Conservation (phyloP, 30 jellyfish, hydroid and myxozoan genomes). For the Aurelia sp. region DNA sequence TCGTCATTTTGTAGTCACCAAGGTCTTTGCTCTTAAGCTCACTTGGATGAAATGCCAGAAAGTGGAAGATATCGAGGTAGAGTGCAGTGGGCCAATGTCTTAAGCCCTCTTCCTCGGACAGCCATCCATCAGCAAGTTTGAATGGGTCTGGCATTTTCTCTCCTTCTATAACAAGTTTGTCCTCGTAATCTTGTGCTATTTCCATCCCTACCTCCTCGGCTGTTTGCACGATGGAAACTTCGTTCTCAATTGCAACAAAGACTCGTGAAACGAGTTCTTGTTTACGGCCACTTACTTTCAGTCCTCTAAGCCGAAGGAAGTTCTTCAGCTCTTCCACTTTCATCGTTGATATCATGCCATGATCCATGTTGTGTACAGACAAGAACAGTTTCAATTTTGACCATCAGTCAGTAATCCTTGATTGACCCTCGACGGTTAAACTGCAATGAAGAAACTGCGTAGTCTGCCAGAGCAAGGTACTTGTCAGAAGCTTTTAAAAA, state of each 20-base stretch:
- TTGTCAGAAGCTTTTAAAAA: constrained; percentile 11
- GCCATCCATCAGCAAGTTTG: constrained; percentile 44
- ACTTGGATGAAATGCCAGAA: constrained; percentile 18
- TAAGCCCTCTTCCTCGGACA: constrained; percentile 16
- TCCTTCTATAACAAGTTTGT: constrained; percentile 22
- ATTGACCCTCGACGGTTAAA: neutral
- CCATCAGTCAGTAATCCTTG: neutral
- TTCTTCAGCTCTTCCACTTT: too few species aligned
- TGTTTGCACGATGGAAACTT: too few species aligned
- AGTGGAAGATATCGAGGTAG: constrained; percentile 30
- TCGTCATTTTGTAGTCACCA: constrained; percentile 23
- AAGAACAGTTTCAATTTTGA: neutral
- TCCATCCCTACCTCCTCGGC: too few species aligned
- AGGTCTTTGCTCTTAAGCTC: too few species aligned
- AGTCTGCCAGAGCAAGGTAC: constrained; percentile 22
- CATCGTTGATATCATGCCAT: too few species aligned
- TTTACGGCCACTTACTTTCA: too few species aligned
- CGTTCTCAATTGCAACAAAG: too few species aligned
- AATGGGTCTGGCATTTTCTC: constrained; percentile 53
- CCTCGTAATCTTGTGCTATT: constrained; percentile 9
- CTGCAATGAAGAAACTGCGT: neutral
- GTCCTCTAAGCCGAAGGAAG: too few species aligned
- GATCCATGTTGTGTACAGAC: too few species aligned
- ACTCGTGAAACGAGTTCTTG: too few species aligned
- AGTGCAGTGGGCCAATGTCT: constrained; percentile 42